Percentiles rank a stretch among this genome's conserved stretches.
Evolutionary conservation across 2,797 vertebrate species (phyloP).

Genomic region (Merluccius polli): DNA sequence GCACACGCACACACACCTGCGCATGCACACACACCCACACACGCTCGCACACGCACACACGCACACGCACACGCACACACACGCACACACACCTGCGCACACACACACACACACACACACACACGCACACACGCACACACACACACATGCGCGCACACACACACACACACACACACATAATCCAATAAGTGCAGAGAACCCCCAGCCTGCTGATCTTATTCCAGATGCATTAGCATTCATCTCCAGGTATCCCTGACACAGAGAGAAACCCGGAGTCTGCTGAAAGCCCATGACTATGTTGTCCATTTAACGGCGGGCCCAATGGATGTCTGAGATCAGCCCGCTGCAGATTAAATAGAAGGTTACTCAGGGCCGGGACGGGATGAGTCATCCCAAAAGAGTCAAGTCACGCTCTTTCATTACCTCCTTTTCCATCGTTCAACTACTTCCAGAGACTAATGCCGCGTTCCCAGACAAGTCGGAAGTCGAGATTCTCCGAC

Average conservation of each 20-base stretch:
- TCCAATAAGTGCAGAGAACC: conserved; percentile 24
- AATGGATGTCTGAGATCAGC: conserved; percentile 38
- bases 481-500: too few relatives aligned
- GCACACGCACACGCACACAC: too few relatives aligned
- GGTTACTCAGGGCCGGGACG: conserved; percentile 17
- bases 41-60: too few relatives aligned
- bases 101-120: too few relatives aligned
- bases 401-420: conserved; percentile 24
- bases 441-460: conserved; percentile 12
- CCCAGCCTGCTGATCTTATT: conserved; percentile 37
- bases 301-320: conserved; percentile 21
- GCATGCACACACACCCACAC: too few relatives aligned
- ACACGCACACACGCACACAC: conserved; percentile 13
- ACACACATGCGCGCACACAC: conserved; percentile 2
- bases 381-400: conserved; percentile 50
- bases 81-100: too few relatives aligned
- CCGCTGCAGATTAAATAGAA: conserved; percentile 20
- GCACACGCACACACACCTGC: too few relatives aligned
- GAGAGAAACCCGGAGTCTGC: conserved; percentile 28
- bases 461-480: too few relatives aligned
- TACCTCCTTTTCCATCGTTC: conserved; percentile 4
- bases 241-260: conserved; percentile 38
- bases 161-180: conserved; percentile 8
- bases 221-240: conserved; percentile 47
- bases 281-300: conserved; percentile 31